Conservation (phyloP, 2,113 vertebrate species). For the Danionella cerebrum region DNA sequence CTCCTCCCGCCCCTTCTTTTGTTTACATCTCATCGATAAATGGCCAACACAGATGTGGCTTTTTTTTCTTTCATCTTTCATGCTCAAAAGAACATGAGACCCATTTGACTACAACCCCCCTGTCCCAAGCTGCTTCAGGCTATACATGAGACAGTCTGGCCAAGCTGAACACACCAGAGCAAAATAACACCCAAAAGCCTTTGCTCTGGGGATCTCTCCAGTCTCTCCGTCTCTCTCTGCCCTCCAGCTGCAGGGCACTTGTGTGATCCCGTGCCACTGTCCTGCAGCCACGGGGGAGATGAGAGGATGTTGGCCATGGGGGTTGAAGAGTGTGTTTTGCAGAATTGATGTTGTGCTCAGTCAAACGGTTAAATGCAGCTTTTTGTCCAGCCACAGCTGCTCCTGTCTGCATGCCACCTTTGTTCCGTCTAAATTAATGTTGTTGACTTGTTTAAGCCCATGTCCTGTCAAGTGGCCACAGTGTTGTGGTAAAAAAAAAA, state of each 20-base stretch:
- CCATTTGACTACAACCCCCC: constrained; percentile 45
- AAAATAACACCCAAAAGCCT: constrained; percentile 46
- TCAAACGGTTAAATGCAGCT: constrained; percentile 40
- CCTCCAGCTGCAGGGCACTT: constrained; percentile 43
- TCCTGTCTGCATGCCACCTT: constrained; percentile 14
- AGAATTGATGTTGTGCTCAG: constrained; percentile 35
- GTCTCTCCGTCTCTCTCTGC: constrained; percentile 29
- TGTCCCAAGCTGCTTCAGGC: constrained; percentile 39
- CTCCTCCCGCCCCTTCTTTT: background rate
- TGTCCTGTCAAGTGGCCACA: background rate
- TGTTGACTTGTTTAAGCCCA: constrained; percentile 11
- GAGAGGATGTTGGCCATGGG: background rate
- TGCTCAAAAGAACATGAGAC: constrained; percentile 45
- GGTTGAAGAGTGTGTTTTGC: background rate
- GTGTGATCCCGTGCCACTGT: constrained; percentile 37
- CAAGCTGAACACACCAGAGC: constrained; percentile 39
- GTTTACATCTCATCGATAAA: constrained; percentile 45
- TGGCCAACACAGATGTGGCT: constrained; percentile 38
- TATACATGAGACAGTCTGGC: constrained; percentile 47
- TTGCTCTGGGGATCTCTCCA: constrained; percentile 25
- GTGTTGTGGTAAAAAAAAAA: background rate
- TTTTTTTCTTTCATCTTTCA: constrained; percentile 41
- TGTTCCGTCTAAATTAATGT: background rate
- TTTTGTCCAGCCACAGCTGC: constrained; percentile 40
- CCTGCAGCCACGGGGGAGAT: constrained; percentile 37